phyloP scores from a whole-genome alignment of 1,140 invertebrate species.

The Andrena cerasifolii region DNA sequence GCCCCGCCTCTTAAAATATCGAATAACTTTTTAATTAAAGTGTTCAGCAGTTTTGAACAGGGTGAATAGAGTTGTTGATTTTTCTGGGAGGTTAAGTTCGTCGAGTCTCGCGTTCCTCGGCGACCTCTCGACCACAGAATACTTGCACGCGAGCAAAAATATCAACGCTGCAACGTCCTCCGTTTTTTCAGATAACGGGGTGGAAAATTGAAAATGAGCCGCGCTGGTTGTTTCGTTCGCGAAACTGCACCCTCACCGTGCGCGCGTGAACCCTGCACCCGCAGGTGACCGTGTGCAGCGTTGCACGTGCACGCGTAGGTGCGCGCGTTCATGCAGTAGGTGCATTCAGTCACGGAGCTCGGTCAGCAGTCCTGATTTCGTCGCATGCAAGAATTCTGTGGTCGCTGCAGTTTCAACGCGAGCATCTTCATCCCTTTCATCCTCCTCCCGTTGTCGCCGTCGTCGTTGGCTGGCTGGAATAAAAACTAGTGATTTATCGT shows the following conservation, averaged over 20 bases:
- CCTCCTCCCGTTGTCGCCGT: slow-evolving; percentile 3
- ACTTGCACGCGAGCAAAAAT: slow-evolving; percentile 30
- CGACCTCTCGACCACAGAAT: slow-evolving; percentile 32
- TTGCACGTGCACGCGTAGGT: slow-evolving; percentile 4
- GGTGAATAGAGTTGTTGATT: too few relatives aligned
- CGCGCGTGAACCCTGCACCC: neutral
- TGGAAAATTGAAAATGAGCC: slow-evolving; percentile 64
- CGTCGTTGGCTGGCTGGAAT: slow-evolving; percentile 56
- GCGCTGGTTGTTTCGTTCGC: slow-evolving; percentile 31
- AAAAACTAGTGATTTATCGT: slow-evolving; percentile 71
- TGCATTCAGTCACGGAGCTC: slow-evolving; percentile 65
- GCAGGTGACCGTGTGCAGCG: neutral
- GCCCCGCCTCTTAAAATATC: too few relatives aligned
- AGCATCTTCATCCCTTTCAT: slow-evolving; percentile 63
- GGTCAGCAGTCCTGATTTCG: slow-evolving; percentile 72
- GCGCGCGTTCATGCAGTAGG: slow-evolving; percentile 20
- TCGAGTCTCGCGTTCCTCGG: neutral
- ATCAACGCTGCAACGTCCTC: slow-evolving; percentile 16
- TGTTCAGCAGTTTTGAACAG: too few relatives aligned
- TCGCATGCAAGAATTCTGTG: slow-evolving; percentile 71
- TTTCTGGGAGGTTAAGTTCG: neutral
- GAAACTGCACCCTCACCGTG: neutral
- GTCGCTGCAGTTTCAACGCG: slow-evolving; percentile 69
- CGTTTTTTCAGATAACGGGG: slow-evolving; percentile 62
- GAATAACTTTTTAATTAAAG: too few relatives aligned